These are phyloP conservation scores for Polydrusus pterygomalis DNA, from an alignment of 2,888 invertebrate species.

Conservation along the genomic window DNA sequence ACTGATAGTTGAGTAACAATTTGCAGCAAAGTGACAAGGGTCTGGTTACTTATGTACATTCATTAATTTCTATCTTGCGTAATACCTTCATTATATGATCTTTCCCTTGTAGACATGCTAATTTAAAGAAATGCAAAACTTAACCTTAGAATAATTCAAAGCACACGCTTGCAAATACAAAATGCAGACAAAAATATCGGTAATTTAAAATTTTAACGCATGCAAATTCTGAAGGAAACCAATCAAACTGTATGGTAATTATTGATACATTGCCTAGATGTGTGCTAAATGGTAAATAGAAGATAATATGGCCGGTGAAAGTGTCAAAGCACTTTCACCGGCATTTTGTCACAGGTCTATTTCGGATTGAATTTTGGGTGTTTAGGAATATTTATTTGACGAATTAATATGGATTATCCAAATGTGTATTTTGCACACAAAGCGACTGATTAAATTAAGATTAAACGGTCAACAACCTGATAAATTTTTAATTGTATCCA, in stretches of 20 bases:
- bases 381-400: conserved; percentile 16
- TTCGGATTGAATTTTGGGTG: conserved; percentile 7
- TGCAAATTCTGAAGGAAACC: conserved; percentile 20
- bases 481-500: neutral
- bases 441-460: neutral
- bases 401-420: conserved; percentile 4
- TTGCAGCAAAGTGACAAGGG: neutral
- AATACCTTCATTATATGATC: conserved; percentile 11
- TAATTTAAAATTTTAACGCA: conserved; percentile 26
- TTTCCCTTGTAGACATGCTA: conserved; percentile 23
- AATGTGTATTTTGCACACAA: conserved; percentile 3
- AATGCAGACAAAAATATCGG: conserved; percentile 3
- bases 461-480: neutral
- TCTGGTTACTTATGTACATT: conserved; percentile 11
- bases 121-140: conserved; percentile 19
- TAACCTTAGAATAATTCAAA: conserved; percentile 20
- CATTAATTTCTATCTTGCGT: conserved; percentile 20
- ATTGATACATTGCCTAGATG: conserved; percentile 3
- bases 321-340: conserved; percentile 27
- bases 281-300: conserved; percentile 11
- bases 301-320: conserved; percentile 15
- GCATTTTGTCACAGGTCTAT: conserved; percentile 9
- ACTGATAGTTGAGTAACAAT: neutral
- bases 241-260: conserved; percentile 14
- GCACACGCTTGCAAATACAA: neutral